Percentiles rank a stretch among this genome's conserved stretches.
These are phyloP conservation scores for Vollenhovia emeryi DNA, from an alignment of 1,140 invertebrate genomes.

Conservation along the genomic window DNA sequence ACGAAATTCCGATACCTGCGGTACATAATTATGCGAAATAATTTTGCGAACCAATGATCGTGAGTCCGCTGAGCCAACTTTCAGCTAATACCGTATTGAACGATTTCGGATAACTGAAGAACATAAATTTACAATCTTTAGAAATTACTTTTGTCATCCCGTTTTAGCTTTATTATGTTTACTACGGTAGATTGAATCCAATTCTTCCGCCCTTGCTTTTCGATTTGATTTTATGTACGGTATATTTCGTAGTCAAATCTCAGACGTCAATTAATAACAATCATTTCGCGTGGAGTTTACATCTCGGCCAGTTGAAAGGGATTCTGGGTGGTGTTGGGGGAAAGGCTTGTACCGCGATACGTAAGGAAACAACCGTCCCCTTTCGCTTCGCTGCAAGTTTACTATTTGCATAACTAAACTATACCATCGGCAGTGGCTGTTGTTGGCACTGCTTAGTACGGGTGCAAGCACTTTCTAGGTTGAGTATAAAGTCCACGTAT, in stretches of 20 bases:
- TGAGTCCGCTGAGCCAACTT: not conserved
- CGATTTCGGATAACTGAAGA: not conserved
- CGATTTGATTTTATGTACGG: not conserved
- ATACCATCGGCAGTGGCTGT: slow-evolving; percentile 53
- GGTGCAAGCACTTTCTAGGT: slow-evolving; percentile 58
- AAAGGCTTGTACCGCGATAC: not conserved
- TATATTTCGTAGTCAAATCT: not conserved
- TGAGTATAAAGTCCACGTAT: slow-evolving; percentile 44
- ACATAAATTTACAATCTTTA: not conserved
- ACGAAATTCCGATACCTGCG: not conserved
- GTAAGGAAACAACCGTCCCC: slow-evolving; percentile 48
- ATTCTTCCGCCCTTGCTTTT: not conserved
- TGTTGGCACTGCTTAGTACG: slow-evolving; percentile 65
- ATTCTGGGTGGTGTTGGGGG: not conserved
- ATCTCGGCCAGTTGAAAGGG: slow-evolving; percentile 26
- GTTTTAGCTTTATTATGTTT: not conserved
- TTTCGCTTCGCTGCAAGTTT: slow-evolving; percentile 56
- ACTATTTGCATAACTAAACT: slow-evolving; percentile 72
- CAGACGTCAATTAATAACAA: slow-evolving; percentile 33
- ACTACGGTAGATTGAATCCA: not conserved
- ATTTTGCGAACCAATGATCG: not conserved
- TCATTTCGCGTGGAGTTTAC: not conserved
- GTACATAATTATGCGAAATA: slow-evolving; percentile 1
- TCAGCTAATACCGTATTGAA: not conserved
- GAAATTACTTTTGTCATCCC: not conserved